These are phyloP conservation scores for Ahaetulla prasina DNA, from an alignment of 2,113 vertebrate genomes.

Conservation along the genomic window DNA sequence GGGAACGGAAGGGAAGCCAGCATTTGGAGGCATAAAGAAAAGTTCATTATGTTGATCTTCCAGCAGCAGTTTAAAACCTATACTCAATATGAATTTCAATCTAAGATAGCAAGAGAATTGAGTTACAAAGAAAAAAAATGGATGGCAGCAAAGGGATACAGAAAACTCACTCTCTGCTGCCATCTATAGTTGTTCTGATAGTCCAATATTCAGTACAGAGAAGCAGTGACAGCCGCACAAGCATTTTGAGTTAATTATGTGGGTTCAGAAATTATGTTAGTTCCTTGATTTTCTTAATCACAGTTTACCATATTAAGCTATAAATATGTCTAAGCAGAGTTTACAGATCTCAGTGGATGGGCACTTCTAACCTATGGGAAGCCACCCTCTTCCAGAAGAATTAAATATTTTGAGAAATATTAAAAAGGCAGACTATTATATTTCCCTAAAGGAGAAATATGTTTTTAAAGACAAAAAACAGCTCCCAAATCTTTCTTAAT, in stretches of 20 bases:
- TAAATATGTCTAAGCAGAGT: background rate
- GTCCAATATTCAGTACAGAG: background rate
- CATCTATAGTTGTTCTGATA: background rate
- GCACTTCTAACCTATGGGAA: background rate
- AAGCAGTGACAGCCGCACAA: background rate
- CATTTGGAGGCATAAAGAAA: background rate
- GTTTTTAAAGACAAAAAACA: too few species aligned
- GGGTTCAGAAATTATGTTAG: background rate
- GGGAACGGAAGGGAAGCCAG: background rate
- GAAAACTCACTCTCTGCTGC: background rate
- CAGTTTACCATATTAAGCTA: background rate
- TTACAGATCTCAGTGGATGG: background rate
- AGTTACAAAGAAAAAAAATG: background rate
- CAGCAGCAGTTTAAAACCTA: background rate
- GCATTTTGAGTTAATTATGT: background rate
- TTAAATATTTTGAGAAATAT: too few species aligned
- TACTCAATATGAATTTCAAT: background rate
- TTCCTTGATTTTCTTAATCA: background rate
- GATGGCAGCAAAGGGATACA: background rate
- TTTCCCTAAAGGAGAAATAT: too few species aligned
- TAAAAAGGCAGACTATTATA: too few species aligned
- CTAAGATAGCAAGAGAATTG: background rate
- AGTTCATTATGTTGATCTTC: background rate
- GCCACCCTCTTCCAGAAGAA: too few species aligned
- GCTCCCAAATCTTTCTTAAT: too few species aligned